Evolutionary conservation across 2,113 vertebrate species (phyloP), one percentile per base, ranked within the genome.

Genomic region (Ariopsis seemanni): DNA sequence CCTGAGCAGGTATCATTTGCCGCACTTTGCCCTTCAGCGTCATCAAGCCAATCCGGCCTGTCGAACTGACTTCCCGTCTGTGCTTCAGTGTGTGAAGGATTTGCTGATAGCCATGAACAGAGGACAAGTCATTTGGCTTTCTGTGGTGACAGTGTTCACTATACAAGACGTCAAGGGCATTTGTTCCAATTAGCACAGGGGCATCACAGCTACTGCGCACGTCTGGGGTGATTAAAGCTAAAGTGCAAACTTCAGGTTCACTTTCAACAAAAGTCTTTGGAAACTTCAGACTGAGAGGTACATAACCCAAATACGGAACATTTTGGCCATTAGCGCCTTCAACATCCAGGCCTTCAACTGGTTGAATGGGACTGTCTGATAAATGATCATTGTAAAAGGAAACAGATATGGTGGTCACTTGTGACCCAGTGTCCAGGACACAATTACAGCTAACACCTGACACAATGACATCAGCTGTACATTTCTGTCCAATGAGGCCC

Each of bases 401-500:
- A 25, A 12, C 18, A 27, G 83, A 85, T 7, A 72, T 10, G 14
- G 83, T 85, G 22, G 60, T 85, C 27, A 69, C 67, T 34, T 69
- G 67, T 15, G 67, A 34, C 14, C 67, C 34, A 0, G 27, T 69
- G 27, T 69, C 27, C 0, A 80, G 77, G 52, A 87, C 55, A 20
- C 27, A 87, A 14, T 78, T 60, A 55, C 71, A 79, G 0, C 34
- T 22, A 4, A 88, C 81, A 17, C 53, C 42, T 53, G 48, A 18
- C 3, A 88, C 12, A 20, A 1, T 50, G 58, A 69, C 12, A 65
- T 15, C 65, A 25, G 62, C 80, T 14, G 30, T 60, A 15, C 55
- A 87, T 75, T 83, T 77, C 34, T 69, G 48, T 60, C 80, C 80
- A n/a, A 87, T 55, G 7, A 82, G 55, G 2, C 86, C 86, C 62